Evolutionary conservation across 2,113 vertebrate genomes (phyloP), one percentile per base, ranked within the genome.

Genomic region (Pogona vitticeps): DNA sequence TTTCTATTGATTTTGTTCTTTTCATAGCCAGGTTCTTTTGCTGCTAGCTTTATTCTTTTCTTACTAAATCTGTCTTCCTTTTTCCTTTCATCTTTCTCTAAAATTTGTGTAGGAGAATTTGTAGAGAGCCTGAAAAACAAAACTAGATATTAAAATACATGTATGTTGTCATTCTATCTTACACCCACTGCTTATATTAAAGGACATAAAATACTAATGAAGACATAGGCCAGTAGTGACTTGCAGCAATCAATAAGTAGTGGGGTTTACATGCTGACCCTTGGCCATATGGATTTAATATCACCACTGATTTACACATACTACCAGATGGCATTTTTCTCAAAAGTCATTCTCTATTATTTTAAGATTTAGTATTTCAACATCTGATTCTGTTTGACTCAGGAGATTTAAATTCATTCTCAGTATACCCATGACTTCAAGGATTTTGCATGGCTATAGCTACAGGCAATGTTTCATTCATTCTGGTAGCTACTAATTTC

Each of bases 241-340:
- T 89, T 90, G 87, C 91, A 87, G 86, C 31, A 46, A 90, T 95
- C 94, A 91, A 90, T 93, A 89, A 91, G 82, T 87, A 91, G 90
- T 93, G 89, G 82, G 89, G 88, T 77, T 95, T 94, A 94, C 81
- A 90, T 84, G 83, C 85, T 95, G 84, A 94, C 92, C 80, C 88
- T 95, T 59, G 93, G 91, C 92, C 89, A 86, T 94, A 94, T 95
- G 75, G 95, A 96, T 95, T 96, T 95, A 94, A 90, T 90, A 95
- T 94, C 91, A 91, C 86, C 52, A 91, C 86, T 94, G 94, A 95
- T 97, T 95, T 94, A 95, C 90, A 93, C 77, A 79, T 90, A 91
- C 86, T 88, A 87, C 88, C 90, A 85, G 84, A 90, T 46, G 26
- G 75, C 88, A 12, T 78, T 67, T 90, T 83, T 71, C 83, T 92